A percentile compares a stretch with the other conserved stretches of the same genome.
phyloP scores from a whole-genome alignment of 92 coral and sea anemone species.

The Anthopleura xanthogrammica region DNA sequence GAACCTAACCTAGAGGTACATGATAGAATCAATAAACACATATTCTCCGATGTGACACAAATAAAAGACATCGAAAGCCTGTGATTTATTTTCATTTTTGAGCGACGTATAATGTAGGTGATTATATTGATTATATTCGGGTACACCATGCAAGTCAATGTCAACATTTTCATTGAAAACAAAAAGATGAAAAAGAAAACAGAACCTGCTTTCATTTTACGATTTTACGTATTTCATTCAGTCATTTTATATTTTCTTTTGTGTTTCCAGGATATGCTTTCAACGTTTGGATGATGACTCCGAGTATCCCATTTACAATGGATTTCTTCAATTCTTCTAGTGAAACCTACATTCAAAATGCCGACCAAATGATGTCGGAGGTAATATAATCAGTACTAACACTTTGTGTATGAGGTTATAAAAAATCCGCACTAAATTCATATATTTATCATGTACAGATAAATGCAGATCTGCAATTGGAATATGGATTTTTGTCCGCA shows the following conservation, averaged over 20 bases:
- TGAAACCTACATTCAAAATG: constrained; percentile 16
- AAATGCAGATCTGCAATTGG: constrained; percentile 25
- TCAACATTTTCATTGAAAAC: too few relatives aligned
- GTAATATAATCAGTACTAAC: constrained; percentile 10
- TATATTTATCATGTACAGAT: constrained; percentile 9
- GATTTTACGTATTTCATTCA: too few relatives aligned
- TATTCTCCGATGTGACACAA: too few relatives aligned
- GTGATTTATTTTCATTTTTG: too few relatives aligned
- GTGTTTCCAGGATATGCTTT: constrained; percentile 24
- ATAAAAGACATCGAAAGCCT: too few relatives aligned
- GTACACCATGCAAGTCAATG: too few relatives aligned
- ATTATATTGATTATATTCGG: too few relatives aligned
- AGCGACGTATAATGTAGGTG: too few relatives aligned
- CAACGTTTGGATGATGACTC: constrained; percentile 30
- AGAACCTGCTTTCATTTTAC: too few relatives aligned
- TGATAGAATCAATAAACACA: too few relatives aligned
- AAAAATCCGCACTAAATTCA: not conserved
- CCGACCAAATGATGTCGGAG: constrained; percentile 38
- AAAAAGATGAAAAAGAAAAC: too few relatives aligned
- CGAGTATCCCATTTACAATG: constrained; percentile 26
- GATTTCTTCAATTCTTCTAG: constrained; percentile 30
- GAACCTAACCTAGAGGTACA: too few relatives aligned
- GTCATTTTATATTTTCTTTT: not conserved
- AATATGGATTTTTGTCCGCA: constrained; percentile 66
- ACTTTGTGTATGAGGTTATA: not conserved